Conservation (phyloP, 2,113 vertebrate genomes). For the Ploceus nigricollis region DNA sequence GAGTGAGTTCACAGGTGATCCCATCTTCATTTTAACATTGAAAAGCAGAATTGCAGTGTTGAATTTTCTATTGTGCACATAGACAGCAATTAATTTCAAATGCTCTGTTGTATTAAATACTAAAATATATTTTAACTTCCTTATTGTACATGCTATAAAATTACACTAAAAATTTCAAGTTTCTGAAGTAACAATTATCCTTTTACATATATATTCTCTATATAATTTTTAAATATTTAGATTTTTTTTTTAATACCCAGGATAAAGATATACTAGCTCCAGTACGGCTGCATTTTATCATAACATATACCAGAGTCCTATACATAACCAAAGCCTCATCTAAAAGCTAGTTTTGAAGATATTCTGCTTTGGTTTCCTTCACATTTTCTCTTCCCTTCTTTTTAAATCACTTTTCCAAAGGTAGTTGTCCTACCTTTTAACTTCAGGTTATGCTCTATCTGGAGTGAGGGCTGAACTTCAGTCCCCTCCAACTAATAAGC, state of each 20-base stretch:
- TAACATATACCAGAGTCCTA: background rate
- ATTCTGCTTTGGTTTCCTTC: background rate
- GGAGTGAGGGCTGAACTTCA: background rate
- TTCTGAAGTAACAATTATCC: conserved; percentile 28
- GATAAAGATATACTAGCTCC: conserved; percentile 16
- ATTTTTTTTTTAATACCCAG: background rate
- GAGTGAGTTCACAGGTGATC: background rate
- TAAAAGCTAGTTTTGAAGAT: background rate
- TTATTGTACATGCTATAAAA: conserved; percentile 71
- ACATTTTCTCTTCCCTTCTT: background rate
- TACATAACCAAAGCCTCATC: background rate
- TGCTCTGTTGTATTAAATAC: conserved; percentile 43
- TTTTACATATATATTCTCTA: conserved; percentile 18
- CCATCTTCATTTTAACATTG: background rate
- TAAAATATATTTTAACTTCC: conserved; percentile 68
- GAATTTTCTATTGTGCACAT: conserved; percentile 39
- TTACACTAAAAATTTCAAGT: conserved; percentile 65
- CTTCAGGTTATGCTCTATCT: background rate
- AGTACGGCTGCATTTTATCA: background rate
- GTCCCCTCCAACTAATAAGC: background rate
- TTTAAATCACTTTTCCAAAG: background rate
- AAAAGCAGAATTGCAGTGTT: background rate
- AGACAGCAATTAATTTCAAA: conserved; percentile 20
- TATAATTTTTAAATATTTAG: background rate
- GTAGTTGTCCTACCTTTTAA: background rate